Percentiles rank a stretch among this genome's conserved stretches.
phyloP scores from a whole-genome alignment of 2,888 invertebrate species.

The Agonopterix heracliana region DNA sequence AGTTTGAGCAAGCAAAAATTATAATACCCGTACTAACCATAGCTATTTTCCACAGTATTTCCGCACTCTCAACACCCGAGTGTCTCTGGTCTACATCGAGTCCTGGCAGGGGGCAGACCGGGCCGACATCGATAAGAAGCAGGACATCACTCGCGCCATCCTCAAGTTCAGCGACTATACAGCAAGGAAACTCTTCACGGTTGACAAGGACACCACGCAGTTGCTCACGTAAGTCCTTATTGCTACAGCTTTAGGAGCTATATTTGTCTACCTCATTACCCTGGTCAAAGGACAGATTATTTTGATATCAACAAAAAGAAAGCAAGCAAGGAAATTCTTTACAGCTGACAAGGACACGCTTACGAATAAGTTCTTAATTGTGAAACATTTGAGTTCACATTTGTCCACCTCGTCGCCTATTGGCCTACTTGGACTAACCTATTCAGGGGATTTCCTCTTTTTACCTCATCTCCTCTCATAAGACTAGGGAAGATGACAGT shows the following conservation, averaged over 20 bases:
- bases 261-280: neutral
- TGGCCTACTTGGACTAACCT: too few relatives aligned
- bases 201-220: conserved; percentile 94
- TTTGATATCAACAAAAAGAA: conserved; percentile 4
- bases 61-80: conserved; percentile 93
- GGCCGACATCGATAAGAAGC: conserved; percentile 86
- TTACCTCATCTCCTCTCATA: too few relatives aligned
- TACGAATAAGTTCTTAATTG: too few relatives aligned
- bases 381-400: too few relatives aligned
- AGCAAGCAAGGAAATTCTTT: neutral
- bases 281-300: neutral
- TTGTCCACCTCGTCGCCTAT: too few relatives aligned
- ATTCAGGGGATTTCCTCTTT: too few relatives aligned
- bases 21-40: too few relatives aligned
- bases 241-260: conserved; percentile 19
- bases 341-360: too few relatives aligned
- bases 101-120: conserved; percentile 96
- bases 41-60: conserved; percentile 82
- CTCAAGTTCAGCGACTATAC: conserved; percentile 95
- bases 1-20: too few relatives aligned
- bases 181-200: conserved; percentile 88
- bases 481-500: too few relatives aligned
- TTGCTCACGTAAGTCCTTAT: conserved; percentile 85
- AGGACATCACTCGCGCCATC: conserved; percentile 92
- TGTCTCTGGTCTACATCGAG: conserved; percentile 97